Base-by-base conservation (phyloP, 2,797 vertebrate genomes). In the Manis crassicaudata region DNA sequence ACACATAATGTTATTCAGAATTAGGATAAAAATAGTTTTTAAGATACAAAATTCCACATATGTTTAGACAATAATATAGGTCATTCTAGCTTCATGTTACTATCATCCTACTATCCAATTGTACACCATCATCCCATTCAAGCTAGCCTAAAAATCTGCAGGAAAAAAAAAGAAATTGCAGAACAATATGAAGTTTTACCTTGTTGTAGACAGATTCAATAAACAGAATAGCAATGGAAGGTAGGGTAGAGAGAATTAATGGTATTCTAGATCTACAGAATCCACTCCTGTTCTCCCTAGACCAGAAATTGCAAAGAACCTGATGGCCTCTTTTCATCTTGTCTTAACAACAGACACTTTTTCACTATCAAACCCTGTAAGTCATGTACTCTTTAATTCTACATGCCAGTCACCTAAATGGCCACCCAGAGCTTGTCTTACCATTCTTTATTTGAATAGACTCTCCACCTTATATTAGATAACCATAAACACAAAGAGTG, bases 181-280 rank as follows among this genome's bases (percentile, higher is more conserved):
- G 46, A 92, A 70, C 35, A 95, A 18, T 32, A 54, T 68, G 83
- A 90, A 95, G n/a, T 29, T 75, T 90, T 70, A 85, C 35, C 25
- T 75, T 96, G 21, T 85, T 84, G 25, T 75, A 96, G 79, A 27
- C 11, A 86, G 73, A 95, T 79, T 94, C 58, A 87, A 82, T 82
- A 73, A 62, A 50, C 37, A 43, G 7, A 81, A 56, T 1, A 89
- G n/a, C 35, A 60, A 75, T n/a, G 25, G 8, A 37, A 68, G 29
- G n/a, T 29, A 17, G 20, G 5, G 13, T 11, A 62, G 25, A 79
- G 14, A 87, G 40, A 37, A 29, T 85, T 56, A 32, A 13, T 40
- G 23, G 29, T n/a, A 56, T 46, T 1, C 0, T 8, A 50, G 94
- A 65, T 37, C 27, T 90, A 94, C 43, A 18, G 8, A 88, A 79